These are phyloP conservation scores for Temnothorax rugatulus DNA, from an alignment of 2,888 invertebrate species.

Conservation along the genomic window DNA sequence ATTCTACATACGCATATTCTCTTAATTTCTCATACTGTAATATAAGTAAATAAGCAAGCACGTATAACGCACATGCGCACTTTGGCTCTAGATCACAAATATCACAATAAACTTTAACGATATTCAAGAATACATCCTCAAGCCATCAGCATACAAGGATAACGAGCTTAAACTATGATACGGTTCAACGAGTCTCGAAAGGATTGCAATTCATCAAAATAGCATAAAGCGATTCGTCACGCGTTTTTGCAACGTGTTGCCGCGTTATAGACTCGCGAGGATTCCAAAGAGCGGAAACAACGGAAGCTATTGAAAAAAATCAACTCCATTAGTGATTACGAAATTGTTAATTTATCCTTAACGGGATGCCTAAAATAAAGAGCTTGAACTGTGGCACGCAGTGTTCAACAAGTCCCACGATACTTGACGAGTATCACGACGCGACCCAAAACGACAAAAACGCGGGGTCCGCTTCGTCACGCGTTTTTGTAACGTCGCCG, in stretches of 20 bases:
- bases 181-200: slow-evolving; percentile 62
- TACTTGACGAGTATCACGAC: slow-evolving; percentile 71
- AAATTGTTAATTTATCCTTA: slow-evolving; percentile 22
- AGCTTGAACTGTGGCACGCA: not conserved
- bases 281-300: slow-evolving; percentile 18
- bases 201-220: slow-evolving; percentile 66
- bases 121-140: not conserved
- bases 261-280: slow-evolving; percentile 3
- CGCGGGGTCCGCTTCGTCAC: slow-evolving; percentile 71
- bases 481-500: slow-evolving; percentile 63
- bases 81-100: not conserved
- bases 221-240: slow-evolving; percentile 73
- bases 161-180: slow-evolving; percentile 68
- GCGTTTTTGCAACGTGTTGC: slow-evolving; percentile 61
- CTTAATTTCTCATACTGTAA: not conserved
- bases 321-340: not conserved
- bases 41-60: not conserved
- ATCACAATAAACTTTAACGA: not conserved
- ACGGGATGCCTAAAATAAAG: slow-evolving; percentile 19
- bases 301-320: slow-evolving; percentile 20
- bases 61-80: not conserved
- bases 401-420: slow-evolving; percentile 76
- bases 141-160: slow-evolving; percentile 69
- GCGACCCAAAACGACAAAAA: slow-evolving; percentile 69
- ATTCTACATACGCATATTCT: not conserved